Evolutionary conservation across 1,140 invertebrate species (phyloP).

Genomic region (Cydia splendana): DNA sequence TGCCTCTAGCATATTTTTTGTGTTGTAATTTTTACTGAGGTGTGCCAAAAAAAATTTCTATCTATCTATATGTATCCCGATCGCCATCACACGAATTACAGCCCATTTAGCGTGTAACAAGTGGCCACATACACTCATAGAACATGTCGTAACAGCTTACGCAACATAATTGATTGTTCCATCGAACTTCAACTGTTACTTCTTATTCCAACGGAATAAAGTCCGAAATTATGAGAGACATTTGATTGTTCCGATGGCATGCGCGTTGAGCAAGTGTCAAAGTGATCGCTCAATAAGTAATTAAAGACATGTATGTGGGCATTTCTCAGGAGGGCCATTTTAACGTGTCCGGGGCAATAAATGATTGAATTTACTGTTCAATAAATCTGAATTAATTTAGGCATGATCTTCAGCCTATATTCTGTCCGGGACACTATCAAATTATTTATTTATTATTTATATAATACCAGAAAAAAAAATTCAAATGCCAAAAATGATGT

Average conservation of each 20-base stretch:
- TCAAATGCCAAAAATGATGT: no score
- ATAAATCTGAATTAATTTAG: no score
- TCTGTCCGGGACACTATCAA: no score
- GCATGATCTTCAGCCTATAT: no score
- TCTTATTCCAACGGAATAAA: neutral
- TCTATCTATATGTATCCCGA: neutral
- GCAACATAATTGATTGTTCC: constrained; percentile 35
- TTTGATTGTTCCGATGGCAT: neutral
- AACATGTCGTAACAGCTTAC: constrained; percentile 42
- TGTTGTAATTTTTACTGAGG: neutral
- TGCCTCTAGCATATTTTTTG: neutral
- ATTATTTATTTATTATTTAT: no score
- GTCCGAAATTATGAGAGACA: neutral
- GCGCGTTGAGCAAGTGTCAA: constrained; percentile 2
- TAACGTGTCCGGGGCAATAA: no score
- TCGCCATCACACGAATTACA: constrained; percentile 32
- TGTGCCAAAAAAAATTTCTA: neutral
- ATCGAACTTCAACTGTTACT: neutral
- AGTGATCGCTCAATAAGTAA: constrained; percentile 19
- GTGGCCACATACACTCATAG: constrained; percentile 34
- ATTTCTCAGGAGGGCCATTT: no score
- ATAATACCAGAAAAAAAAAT: no score
- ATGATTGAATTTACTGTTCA: no score
- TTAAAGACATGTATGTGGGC: constrained; percentile 3
- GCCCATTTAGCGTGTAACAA: constrained; percentile 32